Evolutionary conservation across 2,113 vertebrate species (phyloP), one percentile per base, ranked within the genome.

Genomic region (Oncorhynchus tshawytscha): DNA sequence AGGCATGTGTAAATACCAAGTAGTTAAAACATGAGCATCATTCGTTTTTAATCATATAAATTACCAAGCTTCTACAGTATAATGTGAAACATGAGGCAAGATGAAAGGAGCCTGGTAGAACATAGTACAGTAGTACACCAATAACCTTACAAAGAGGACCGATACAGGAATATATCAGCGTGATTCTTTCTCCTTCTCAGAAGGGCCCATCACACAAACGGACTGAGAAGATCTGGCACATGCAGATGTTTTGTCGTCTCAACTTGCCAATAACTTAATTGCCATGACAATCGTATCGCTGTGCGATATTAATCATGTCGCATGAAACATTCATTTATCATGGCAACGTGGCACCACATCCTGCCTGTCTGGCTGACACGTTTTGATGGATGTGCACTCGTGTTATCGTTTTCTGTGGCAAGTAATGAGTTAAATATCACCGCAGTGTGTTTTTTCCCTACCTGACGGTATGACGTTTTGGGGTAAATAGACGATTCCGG

Each of bases 231-330:
- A 62, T 62, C 20, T 62, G 22, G 59, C n/a, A 62, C 59, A 24
- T 69, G 54, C 16, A 67, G 31, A 67, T 67, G 48, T 72, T 72
- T 34, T 57, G 29, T 27, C 54, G 70, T 70, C 78, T 72, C 51
- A 49, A 25, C 48, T 31, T 39, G 25, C 15, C 57, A 76, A 70
- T 78, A 25, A 82, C 51, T 45, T 76, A 54, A 72, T 73, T 73
- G 74, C 78, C 34, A 75, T 60, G 79, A 69, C 65, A 62, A 76
- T 81, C 59, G 2, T 60, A 72, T 64, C 67, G 22, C 7, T 16
- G n/a, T 18, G 64, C 22, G 49, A 62, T 24, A 82, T 73, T 70
- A 54, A 75, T 72, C 27, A 62, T 13, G 29, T 25, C 29, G 34
- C 39, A 70, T 70, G 72, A 78, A 29, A 66, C 29, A 12, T 39